Conservation (phyloP, 2,113 vertebrate genomes). For the cattle (Bos taurus) region ARS-UCD2.0 NC_037346.1:63290501-63291000, state of each 20-base stretch:
- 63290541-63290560: slow-evolving; percentile 12
- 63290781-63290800: slow-evolving; percentile 29
- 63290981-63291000: not conserved
- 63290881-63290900: slow-evolving; percentile 12
- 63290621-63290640: not conserved
- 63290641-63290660: not conserved
- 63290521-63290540: slow-evolving; percentile 35
- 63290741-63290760: not conserved
- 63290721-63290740: not conserved
- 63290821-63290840: slow-evolving; percentile 1
- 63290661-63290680: slow-evolving; percentile 9
- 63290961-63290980: not conserved
- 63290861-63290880: not conserved
- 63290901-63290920: not conserved
- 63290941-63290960: not conserved
- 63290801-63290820: slow-evolving; percentile 14
- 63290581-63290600: slow-evolving; percentile 6
- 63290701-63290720: not conserved
- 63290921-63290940: slow-evolving; percentile 2
- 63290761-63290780: not conserved
- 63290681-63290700: not conserved
- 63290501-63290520: not conserved
- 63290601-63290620: slow-evolving; percentile 50
- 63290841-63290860: not conserved
- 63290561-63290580: slow-evolving; percentile 16